These are phyloP conservation scores for Callaeas wilsoni DNA, from an alignment of 2,113 vertebrate genomes.

Conservation along the genomic window DNA sequence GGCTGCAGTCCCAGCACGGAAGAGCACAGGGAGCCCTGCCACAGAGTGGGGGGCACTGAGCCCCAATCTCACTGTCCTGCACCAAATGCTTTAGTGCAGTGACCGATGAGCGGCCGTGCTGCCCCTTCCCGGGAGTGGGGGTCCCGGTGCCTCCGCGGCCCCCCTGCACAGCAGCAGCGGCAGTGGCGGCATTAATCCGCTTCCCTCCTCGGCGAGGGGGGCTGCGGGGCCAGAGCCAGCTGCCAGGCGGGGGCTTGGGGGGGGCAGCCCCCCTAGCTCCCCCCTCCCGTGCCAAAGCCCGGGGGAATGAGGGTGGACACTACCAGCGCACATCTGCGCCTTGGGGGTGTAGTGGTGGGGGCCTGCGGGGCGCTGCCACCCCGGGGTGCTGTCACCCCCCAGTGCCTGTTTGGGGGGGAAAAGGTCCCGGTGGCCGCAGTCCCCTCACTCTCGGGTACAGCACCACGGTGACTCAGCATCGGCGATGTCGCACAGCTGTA, in stretches of 20 bases:
- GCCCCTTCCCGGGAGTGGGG: neutral
- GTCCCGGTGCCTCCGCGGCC: neutral
- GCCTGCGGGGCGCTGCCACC: neutral
- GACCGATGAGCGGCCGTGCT: rapidly evolving
- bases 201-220: neutral
- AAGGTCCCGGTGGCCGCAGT: neutral
- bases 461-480: slow-evolving; percentile 2
- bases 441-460: no score
- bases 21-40: rapidly evolving
- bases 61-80: rapidly evolving
- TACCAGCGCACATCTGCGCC: neutral
- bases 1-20: rapidly evolving
- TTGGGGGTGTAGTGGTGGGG: rapidly evolving
- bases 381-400: neutral
- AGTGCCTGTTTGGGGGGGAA: neutral
- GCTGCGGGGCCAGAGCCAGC: neutral
- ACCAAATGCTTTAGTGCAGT: rapidly evolving
- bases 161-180: neutral
- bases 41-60: neutral
- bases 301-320: neutral
- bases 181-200: slow-evolving; percentile 6
- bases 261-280: neutral
- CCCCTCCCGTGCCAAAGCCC: neutral
- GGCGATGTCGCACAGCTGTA: neutral
- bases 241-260: neutral